Percentiles rank a stretch among this genome's conserved stretches.
Conservation (phyloP, 2,113 vertebrate species). For the Daboia siamensis region DNA sequence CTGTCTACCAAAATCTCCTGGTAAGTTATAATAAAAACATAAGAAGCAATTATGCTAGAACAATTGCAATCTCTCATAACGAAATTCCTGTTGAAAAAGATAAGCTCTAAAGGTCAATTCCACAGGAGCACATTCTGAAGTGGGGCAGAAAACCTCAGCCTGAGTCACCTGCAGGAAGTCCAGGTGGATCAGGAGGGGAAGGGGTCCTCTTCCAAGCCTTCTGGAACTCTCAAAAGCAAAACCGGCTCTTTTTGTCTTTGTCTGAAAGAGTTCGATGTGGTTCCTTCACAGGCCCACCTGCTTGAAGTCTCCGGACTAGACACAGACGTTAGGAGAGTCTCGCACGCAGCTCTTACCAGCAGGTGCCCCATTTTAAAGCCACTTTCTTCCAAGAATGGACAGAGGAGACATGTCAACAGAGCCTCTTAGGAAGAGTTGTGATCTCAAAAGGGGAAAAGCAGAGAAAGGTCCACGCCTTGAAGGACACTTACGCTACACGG, state of each 20-base stretch:
- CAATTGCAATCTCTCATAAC: neutral
- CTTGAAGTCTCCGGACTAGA: neutral
- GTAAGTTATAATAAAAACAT: neutral
- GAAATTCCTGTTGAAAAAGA: neutral
- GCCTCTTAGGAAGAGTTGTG: neutral
- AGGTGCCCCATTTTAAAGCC: neutral
- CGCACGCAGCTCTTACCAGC: neutral
- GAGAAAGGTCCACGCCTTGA: neutral
- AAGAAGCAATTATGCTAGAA: neutral
- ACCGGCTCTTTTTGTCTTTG: neutral
- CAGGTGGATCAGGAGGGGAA: neutral
- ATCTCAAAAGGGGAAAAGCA: neutral
- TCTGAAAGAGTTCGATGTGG: neutral
- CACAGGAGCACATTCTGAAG: neutral
- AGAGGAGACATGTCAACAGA: neutral
- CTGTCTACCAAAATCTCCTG: neutral
- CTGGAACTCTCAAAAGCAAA: neutral
- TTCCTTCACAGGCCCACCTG: neutral
- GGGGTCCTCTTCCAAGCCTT: neutral
- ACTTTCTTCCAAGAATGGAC: neutral
- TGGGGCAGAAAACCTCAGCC: neutral
- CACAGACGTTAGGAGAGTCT: neutral
- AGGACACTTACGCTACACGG: neutral
- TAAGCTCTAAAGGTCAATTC: neutral
- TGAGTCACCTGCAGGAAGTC: neutral